phyloP scores from a whole-genome alignment of 2,888 invertebrate genomes.

The Acrobasis consociella region DNA sequence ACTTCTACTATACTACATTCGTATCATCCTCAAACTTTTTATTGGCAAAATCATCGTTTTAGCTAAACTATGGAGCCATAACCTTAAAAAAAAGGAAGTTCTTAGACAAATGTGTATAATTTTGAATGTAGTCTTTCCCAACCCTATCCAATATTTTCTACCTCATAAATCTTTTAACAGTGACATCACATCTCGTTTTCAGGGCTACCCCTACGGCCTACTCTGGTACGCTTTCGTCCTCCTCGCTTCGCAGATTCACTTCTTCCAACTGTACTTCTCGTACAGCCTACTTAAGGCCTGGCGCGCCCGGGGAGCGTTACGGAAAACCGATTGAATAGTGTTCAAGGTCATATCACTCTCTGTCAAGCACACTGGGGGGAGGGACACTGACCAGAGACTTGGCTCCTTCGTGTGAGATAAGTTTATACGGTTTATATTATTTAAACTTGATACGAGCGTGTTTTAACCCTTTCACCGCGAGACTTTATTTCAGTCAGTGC shows the following conservation, averaged over 20 bases:
- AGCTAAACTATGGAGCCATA: too few relatives aligned
- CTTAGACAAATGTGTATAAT: too few relatives aligned
- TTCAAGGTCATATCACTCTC: slow-evolving; percentile 28
- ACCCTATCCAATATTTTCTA: too few relatives aligned
- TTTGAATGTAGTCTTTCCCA: too few relatives aligned
- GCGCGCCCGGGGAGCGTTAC: slow-evolving; percentile 87
- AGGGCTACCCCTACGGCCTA: slow-evolving; percentile 95
- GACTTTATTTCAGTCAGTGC: too few relatives aligned
- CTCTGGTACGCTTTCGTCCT: slow-evolving; percentile 96
- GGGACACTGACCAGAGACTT: not conserved
- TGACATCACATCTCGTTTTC: slow-evolving; percentile 44
- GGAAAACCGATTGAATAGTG: slow-evolving; percentile 85
- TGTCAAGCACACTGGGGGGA: slow-evolving; percentile 28
- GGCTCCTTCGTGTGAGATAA: slow-evolving; percentile 14
- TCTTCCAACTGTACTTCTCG: slow-evolving; percentile 92
- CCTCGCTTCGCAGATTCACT: slow-evolving; percentile 93
- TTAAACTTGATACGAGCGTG: too few relatives aligned
- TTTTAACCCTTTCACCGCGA: too few relatives aligned
- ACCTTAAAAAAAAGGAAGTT: too few relatives aligned
- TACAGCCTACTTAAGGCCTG: slow-evolving; percentile 92
- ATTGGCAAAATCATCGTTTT: too few relatives aligned
- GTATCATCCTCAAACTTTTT: too few relatives aligned
- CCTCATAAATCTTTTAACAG: too few relatives aligned
- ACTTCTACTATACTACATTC: too few relatives aligned
- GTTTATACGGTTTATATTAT: not conserved